Percentiles rank a stretch among this genome's conserved stretches.
phyloP scores from a whole-genome alignment of 2,797 vertebrate genomes.

The Callimico goeldii region DNA sequence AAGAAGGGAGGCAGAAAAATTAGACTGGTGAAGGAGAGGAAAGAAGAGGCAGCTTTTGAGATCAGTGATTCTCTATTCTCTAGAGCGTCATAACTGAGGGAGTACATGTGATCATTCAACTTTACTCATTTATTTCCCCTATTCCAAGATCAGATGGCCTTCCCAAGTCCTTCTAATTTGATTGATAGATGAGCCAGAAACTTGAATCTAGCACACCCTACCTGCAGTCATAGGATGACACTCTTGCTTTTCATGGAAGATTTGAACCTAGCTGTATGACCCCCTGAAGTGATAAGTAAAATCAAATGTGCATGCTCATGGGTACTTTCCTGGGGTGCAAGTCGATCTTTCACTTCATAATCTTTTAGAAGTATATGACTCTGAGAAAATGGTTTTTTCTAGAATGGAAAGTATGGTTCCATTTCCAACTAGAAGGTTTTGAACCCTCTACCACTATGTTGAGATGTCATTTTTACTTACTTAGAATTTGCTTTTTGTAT shows the following conservation, averaged over 20 bases:
- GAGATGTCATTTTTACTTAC: conserved; percentile 18
- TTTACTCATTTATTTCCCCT: not conserved
- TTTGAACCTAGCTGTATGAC: not conserved
- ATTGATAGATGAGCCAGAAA: not conserved
- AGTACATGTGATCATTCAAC: not conserved
- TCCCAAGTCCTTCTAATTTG: not conserved
- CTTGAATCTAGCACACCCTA: not conserved
- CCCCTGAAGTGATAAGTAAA: not conserved
- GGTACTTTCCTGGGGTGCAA: not conserved
- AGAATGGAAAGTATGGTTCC: not conserved
- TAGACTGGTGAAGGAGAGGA: not conserved
- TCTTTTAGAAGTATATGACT: not conserved
- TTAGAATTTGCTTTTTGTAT: conserved; percentile 42
- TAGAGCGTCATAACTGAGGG: not conserved
- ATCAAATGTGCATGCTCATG: not conserved
- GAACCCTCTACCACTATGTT: not conserved
- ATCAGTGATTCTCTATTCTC: not conserved
- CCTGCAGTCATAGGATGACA: not conserved
- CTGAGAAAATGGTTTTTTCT: not conserved
- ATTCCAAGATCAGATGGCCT: not conserved
- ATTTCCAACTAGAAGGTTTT: conserved; percentile 13
- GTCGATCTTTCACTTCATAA: not conserved
- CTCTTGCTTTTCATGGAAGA: not conserved
- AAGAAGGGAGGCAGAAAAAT: not conserved
- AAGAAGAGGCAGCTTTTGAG: not conserved